Percentiles rank a stretch among this genome's conserved stretches.
These are phyloP conservation scores for Rhaphigaster nebulosa DNA, from an alignment of 2,888 invertebrate species.

Conservation along the genomic window DNA sequence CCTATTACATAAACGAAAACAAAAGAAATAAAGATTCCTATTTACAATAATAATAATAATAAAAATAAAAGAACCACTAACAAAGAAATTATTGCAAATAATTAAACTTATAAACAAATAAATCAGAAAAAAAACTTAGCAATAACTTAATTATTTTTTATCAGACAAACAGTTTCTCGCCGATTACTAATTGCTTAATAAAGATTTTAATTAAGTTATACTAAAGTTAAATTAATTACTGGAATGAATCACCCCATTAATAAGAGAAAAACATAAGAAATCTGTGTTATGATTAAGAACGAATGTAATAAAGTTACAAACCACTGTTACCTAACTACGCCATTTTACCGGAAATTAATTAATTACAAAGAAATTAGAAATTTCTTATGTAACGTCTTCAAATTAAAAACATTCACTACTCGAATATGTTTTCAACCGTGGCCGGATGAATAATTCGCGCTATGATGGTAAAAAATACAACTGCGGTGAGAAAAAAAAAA, in stretches of 20 bases:
- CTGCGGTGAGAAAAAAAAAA: no score
- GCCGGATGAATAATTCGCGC: background rate
- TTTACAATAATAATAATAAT: no score
- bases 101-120: background rate
- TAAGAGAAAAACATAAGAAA: background rate
- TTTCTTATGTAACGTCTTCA: background rate
- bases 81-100: background rate
- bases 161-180: no score
- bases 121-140: background rate
- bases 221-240: background rate
- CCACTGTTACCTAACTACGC: background rate
- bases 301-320: background rate
- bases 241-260: background rate
- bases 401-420: background rate
- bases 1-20: no score
- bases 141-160: background rate
- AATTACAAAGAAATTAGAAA: background rate
- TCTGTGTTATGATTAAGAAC: background rate
- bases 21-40: no score
- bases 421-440: background rate
- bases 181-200: background rate
- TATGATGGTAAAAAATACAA: background rate
- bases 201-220: background rate
- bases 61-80: no score
- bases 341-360: background rate